Evolutionary conservation across 1,140 invertebrate species (phyloP), one percentile per base, ranked within the genome.

Genomic region (Neotoxoptera formosana): DNA sequence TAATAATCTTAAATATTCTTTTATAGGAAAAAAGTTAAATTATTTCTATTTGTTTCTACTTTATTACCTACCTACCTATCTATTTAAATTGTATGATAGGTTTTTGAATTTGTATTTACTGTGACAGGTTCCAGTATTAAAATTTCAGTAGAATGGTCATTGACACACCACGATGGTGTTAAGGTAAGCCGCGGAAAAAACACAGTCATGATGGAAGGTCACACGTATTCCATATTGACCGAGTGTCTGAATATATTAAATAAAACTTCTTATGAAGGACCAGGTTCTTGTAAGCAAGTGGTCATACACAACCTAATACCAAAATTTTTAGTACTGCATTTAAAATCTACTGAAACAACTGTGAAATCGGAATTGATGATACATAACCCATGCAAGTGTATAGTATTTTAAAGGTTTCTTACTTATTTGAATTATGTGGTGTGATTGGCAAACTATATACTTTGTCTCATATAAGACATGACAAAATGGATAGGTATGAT

Each of bases 111-210:
- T 53, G 8, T 25, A 89, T 36, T 89, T 53, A 36, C 21, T 86
- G 2, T 7, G 0, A 56, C 17, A 67, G 51, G 36, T 45, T n/a
- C 6, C 25, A 90, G 56, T 47, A 60, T 90, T 20, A 90, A 90
- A 90, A 25, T 90, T 14, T n/a, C 89, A 45, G 81, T 9, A 41
- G 81, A 56, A 53, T 93, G 91, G 91, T 41, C 34, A 9, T 41
- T 93, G 11, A 84, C 81, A n/a, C 91, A 93, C 21, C n/a, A 86
- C 21, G 36, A 93, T 56, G 48, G 34, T 30, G 21, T 83, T 20
- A 93, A 48, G n/a, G 30, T 56, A 3, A 93, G 91, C 41, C 20
- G 23, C 17, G 91, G 91, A 34, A 84, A 83, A n/a, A 86, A 84
- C 48, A 48, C 34, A 45, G 76, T 84, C 1, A 51, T 41, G 41